Conservation (phyloP, 2,113 vertebrate genomes). For the Myiozetetes cayanensis region DNA sequence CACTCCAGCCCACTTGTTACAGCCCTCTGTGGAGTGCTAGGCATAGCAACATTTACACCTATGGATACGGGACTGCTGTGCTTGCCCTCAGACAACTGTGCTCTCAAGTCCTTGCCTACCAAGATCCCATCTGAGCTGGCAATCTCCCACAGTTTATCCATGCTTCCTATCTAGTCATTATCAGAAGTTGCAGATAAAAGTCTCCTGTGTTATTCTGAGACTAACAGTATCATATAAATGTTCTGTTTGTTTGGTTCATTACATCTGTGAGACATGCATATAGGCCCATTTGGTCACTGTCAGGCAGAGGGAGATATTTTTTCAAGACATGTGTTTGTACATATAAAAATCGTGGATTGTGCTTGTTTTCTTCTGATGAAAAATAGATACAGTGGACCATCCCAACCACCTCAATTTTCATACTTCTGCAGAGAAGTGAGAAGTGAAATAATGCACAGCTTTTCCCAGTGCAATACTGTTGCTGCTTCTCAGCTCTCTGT, state of each 20-base stretch:
- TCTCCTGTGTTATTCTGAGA: background rate
- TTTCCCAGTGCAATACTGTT: background rate
- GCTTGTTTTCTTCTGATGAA: background rate
- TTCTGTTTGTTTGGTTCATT: background rate
- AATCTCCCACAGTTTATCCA: background rate
- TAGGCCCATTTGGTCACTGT: background rate
- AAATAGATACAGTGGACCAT: background rate
- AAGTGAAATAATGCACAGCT: background rate
- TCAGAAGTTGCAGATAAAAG: background rate
- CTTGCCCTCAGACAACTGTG: background rate
- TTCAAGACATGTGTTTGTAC: background rate
- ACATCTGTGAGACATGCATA: rapidly evolving
- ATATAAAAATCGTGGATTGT: background rate
- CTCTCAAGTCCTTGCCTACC: background rate
- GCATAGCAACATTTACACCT: background rate
- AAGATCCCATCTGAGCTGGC: background rate
- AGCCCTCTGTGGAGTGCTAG: background rate
- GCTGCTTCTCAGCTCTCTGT: background rate
- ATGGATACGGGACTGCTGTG: background rate
- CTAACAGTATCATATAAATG: background rate
- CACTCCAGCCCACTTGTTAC: background rate
- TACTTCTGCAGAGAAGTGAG: background rate
- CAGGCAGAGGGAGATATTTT: background rate
- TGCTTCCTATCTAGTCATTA: background rate
- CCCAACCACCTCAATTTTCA: rapidly evolving